Evolutionary conservation across 2,797 vertebrate genomes (phyloP).

Genomic region (Phrynocephalus forsythii): DNA sequence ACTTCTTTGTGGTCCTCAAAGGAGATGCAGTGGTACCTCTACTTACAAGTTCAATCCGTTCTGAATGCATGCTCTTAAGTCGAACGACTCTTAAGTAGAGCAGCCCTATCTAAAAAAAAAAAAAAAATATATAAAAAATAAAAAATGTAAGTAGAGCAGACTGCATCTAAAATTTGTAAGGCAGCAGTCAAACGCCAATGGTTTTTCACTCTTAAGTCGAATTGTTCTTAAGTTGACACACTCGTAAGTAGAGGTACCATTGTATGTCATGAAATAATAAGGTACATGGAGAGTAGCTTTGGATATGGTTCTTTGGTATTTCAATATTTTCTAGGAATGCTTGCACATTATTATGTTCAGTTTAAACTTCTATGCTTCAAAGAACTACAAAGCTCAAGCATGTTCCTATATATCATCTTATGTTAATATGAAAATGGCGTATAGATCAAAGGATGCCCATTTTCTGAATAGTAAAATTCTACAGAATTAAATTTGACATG

Average conservation of each 20-base stretch:
- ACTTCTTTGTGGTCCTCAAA: background rate
- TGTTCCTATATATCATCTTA: background rate
- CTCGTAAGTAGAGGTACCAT: too few relatives aligned
- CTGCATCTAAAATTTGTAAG: too few relatives aligned
- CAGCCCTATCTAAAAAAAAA: too few relatives aligned
- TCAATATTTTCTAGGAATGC: background rate
- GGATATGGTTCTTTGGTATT: background rate
- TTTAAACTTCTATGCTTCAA: background rate
- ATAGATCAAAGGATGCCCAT: background rate
- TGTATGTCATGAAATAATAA: background rate
- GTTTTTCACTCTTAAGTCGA: too few relatives aligned
- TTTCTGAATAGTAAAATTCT: background rate
- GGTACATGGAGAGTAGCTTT: background rate
- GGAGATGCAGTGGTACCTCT: background rate
- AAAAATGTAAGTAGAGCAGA: too few relatives aligned
- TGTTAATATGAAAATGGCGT: background rate
- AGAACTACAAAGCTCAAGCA: background rate
- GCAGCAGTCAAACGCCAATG: too few relatives aligned
- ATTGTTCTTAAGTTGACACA: too few relatives aligned
- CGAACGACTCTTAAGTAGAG: too few relatives aligned
- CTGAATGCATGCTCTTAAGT: too few relatives aligned
- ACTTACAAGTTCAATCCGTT: too few relatives aligned
- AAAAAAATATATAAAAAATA: too few relatives aligned
- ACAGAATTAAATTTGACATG: background rate
- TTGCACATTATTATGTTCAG: background rate